These are phyloP conservation scores for Drepana arcuata DNA, from an alignment of 1,140 invertebrate genomes.

Conservation along the genomic window DNA sequence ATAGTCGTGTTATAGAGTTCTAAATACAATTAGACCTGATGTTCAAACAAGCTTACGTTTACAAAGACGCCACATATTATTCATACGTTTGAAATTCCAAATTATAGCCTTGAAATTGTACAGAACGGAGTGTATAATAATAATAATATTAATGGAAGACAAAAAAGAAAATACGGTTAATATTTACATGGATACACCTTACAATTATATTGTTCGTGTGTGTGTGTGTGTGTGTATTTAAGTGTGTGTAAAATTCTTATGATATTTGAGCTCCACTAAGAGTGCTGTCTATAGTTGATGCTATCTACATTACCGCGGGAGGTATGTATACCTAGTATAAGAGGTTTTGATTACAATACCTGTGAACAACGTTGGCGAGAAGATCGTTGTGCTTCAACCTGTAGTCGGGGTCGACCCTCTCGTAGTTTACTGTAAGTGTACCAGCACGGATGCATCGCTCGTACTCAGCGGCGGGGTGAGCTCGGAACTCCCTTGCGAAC, in stretches of 20 bases:
- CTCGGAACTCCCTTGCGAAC: constrained; percentile 93
- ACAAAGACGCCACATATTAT: constrained; percentile 14
- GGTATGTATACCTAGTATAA: no score
- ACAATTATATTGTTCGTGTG: constrained; percentile 4
- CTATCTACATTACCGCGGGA: no score
- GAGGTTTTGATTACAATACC: constrained; percentile 72
- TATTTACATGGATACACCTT: constrained; percentile 14
- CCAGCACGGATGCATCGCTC: constrained; percentile 92
- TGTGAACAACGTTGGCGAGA: constrained; percentile 95
- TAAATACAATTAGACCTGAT: constrained; percentile 37
- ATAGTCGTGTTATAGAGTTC: constrained; percentile 21
- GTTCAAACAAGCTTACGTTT: constrained; percentile 37
- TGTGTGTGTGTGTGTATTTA: constrained; percentile 5
- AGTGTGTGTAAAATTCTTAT: no score
- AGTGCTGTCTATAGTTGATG: no score
- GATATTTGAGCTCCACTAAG: no score
- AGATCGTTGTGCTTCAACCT: constrained; percentile 94
- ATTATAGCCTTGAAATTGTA: background rate
- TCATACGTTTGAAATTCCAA: no score
- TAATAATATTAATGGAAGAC: no score
- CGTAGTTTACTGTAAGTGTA: constrained; percentile 94
- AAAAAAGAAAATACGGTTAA: constrained; percentile 14
- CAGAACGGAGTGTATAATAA: background rate
- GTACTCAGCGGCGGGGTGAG: constrained; percentile 93
- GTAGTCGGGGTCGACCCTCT: constrained; percentile 93